A percentile compares a stretch with the other conserved stretches of the same genome.
These are phyloP conservation scores for Leptinotarsa peninsularis DNA, from an alignment of 2,888 invertebrate genomes.

Conservation along the genomic window DNA sequence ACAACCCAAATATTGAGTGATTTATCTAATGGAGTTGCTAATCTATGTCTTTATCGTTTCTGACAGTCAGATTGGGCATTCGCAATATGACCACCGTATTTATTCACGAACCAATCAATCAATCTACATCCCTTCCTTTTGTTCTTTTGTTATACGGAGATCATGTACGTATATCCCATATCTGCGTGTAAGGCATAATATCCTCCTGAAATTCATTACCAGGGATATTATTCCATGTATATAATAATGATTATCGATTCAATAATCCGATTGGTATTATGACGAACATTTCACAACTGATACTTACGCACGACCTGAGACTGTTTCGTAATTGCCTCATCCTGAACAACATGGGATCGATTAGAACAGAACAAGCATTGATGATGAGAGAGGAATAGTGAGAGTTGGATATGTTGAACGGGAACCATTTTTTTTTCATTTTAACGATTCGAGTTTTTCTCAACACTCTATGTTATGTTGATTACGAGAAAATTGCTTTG, in stretches of 20 bases:
- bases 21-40: too few species aligned
- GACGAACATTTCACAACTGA: neutral
- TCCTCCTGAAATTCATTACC: neutral
- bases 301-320: neutral
- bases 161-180: neutral
- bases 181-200: neutral
- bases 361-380: neutral
- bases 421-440: too few species aligned
- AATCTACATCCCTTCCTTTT: neutral
- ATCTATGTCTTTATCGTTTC: too few species aligned
- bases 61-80: too few species aligned
- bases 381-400: too few species aligned
- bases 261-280: constrained; percentile 5
- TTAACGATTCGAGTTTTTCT: too few species aligned
- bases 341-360: neutral
- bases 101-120: too few species aligned
- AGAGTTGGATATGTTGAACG: too few species aligned
- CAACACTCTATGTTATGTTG: too few species aligned
- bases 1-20: too few species aligned
- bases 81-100: too few species aligned
- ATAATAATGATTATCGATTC: constrained; percentile 4
- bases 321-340: constrained; percentile 1
- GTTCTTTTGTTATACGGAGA: neutral
- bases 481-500: too few species aligned
- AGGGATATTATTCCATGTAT: neutral